phyloP scores from a whole-genome alignment of 1,140 invertebrate species.

The Mamestra configurata region DNA sequence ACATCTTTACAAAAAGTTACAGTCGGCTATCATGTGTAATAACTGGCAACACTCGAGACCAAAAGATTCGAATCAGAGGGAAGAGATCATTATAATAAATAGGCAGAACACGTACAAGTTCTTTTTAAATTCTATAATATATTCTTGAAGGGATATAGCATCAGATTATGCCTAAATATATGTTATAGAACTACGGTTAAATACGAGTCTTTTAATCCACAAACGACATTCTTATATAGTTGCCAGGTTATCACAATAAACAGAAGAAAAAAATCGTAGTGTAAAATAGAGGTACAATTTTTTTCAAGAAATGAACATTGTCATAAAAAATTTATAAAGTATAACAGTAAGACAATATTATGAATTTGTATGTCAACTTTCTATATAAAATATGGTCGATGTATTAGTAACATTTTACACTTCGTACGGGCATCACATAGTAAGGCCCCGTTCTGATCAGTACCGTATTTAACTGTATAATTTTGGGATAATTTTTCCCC shows the following conservation, averaged over 20 bases:
- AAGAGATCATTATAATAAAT: slow-evolving; percentile 20
- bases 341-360: slow-evolving; percentile 12
- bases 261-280: not conserved
- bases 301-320: not conserved
- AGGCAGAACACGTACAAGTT: not conserved
- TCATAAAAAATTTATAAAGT: not conserved
- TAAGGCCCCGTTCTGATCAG: not conserved
- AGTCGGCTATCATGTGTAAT: slow-evolving; percentile 16
- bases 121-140: slow-evolving; percentile 15
- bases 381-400: slow-evolving; percentile 15
- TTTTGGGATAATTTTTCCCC: too few species aligned
- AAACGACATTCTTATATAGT: not conserved
- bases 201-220: not conserved
- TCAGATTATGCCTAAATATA: not conserved
- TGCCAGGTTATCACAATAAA: not conserved
- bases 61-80: slow-evolving; percentile 2
- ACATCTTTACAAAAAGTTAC: slow-evolving; percentile 49
- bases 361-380: slow-evolving; percentile 2
- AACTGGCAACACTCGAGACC: slow-evolving; percentile 18
- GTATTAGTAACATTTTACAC: slow-evolving; percentile 7
- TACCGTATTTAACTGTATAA: too few species aligned
- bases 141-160: not conserved
- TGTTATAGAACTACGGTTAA: not conserved
- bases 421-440: slow-evolving; percentile 1
- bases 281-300: not conserved